Evolutionary conservation across 2,888 invertebrate species (phyloP).

Genomic region (Thymelicus lineola): DNA sequence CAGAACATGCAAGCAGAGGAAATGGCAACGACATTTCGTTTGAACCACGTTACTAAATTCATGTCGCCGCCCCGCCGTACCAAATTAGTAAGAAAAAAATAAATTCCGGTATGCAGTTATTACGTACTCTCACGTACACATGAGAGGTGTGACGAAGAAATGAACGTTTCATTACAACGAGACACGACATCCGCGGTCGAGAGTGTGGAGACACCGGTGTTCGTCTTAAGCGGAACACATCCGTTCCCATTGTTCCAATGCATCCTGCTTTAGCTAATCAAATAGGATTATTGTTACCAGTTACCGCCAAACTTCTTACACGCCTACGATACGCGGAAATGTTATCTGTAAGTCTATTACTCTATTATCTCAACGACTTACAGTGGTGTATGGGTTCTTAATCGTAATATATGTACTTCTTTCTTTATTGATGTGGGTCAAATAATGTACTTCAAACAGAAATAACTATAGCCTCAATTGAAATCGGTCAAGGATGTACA

Average conservation of each 20-base stretch:
- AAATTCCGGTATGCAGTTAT: conserved; percentile 19
- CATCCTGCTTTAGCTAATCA: conserved; percentile 61
- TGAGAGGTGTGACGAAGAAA: conserved; percentile 32
- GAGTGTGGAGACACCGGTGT: not conserved
- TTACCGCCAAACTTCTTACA: conserved; percentile 26
- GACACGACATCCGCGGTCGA: conserved; percentile 31
- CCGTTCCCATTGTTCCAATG: conserved; percentile 72
- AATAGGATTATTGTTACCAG: conserved; percentile 32
- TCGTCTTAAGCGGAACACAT: conserved; percentile 63
- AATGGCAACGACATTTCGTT: too few relatives aligned
- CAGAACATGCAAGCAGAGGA: too few relatives aligned
- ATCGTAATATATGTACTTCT: too few relatives aligned
- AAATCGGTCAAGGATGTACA: too few relatives aligned
- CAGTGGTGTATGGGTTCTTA: not conserved
- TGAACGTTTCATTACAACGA: conserved; percentile 22
- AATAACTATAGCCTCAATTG: too few relatives aligned
- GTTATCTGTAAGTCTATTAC: conserved; percentile 19
- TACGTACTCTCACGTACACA: conserved; percentile 17
- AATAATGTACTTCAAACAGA: too few relatives aligned
- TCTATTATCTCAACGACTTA: not conserved
- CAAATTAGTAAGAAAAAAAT: not conserved
- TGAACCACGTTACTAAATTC: not conserved
- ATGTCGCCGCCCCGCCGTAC: not conserved
- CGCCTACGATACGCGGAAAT: conserved; percentile 34
- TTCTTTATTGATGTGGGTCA: too few relatives aligned